Base-by-base conservation (phyloP, 2,113 vertebrate species). In the Triplophysa siluroides region DNA sequence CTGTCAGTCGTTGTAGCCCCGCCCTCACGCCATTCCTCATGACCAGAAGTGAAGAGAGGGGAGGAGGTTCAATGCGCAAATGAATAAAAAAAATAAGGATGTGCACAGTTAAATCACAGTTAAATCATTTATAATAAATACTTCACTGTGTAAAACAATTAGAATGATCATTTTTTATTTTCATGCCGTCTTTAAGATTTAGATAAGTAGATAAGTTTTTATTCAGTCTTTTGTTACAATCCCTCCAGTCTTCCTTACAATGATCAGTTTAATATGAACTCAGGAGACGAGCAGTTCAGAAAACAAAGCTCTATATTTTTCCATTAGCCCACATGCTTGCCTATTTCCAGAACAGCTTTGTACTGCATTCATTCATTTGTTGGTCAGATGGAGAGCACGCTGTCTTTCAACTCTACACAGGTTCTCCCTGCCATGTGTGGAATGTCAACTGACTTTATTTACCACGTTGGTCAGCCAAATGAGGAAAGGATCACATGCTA, bases 381-480 rank as follows among this genome's bases (percentile, higher is more conserved):
- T 56, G 33, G 19, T 76, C 72, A 66, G 19, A 54, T 43, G 70
- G 16, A 23, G 26, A 19, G 23, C 16, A 13, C n/a, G 16, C 9
- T 71, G 45, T 41, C 16, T 19, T 47, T 78, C 60, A 29, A 33
- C 50, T 13, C 61, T 78, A n/a, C 50, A 56, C 50, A 8, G 50
- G 60, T 71, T 66, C 19, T 65, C 18, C 76, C 38, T 41, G 58
- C 52, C 68, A 67, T 73, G 18, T 38, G 24, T 21, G 73, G 81
- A 85, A 85, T 85, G 77, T 69, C 64, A 82, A 77, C 69, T 56
- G 52, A 41, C 72, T 82, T n/a, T 52, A 82, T 82, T 82, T 63
- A 54, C 33, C 23, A 10, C 63, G 58, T 7, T 67, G 70, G 54
- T 47, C 43, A 33, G 78, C 73, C 81, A 80, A 82, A 80, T 84